phyloP scores from a whole-genome alignment of 2,113 vertebrate species.

The Corapipo altera region DNA sequence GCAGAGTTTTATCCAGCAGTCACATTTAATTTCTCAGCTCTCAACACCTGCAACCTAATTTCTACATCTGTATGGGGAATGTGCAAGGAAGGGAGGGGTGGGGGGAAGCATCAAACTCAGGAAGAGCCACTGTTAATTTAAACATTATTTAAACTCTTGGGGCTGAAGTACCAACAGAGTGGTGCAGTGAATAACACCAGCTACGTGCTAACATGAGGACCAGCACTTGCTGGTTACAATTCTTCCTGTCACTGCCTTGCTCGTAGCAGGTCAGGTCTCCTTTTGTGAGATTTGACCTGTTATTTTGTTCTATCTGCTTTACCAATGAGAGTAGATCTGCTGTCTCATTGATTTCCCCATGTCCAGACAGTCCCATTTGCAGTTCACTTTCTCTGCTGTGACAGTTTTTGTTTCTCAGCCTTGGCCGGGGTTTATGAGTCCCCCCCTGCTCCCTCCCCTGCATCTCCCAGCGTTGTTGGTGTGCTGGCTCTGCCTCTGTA shows the following conservation, averaged over 20 bases:
- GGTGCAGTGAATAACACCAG: not conserved
- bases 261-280: not conserved
- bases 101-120: not conserved
- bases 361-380: not conserved
- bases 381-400: not conserved
- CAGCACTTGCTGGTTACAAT: fast-evolving
- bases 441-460: not conserved
- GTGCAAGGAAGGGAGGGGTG: not conserved
- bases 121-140: not conserved
- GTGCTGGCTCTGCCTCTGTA: not conserved
- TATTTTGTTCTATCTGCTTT: not conserved
- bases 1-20: conserved; percentile 9
- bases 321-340: not conserved
- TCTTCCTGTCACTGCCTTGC: not conserved
- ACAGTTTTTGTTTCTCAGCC: not conserved
- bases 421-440: not conserved
- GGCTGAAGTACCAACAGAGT: not conserved
- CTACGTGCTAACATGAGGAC: not conserved
- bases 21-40: conserved; percentile 31
- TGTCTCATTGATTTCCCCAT: not conserved
- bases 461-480: not conserved
- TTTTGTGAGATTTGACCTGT: not conserved
- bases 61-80: not conserved
- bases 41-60: conserved; percentile 5
- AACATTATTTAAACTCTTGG: not conserved